phyloP scores from a whole-genome alignment of 2,888 invertebrate genomes.

The Aphrophora alni region DNA sequence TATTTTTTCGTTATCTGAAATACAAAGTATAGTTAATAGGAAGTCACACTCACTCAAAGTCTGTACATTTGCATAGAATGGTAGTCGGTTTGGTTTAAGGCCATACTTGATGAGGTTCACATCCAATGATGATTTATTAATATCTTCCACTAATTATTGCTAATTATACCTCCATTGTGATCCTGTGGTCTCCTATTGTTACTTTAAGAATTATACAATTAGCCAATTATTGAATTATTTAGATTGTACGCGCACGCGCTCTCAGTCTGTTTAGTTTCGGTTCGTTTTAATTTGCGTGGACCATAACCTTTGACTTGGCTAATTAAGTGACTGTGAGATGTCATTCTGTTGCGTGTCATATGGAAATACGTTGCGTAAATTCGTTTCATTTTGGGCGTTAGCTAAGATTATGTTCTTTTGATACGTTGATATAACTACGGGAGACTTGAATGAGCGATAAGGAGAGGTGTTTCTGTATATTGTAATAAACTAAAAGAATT shows the following conservation, averaged over 20 bases:
- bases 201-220: neutral
- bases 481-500: too few species aligned
- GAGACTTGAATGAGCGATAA: too few species aligned
- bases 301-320: neutral
- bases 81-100: neutral
- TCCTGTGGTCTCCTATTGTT: neutral
- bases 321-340: neutral
- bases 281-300: neutral
- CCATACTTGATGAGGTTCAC: neutral
- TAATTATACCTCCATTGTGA: neutral
- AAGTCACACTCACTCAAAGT: too few species aligned
- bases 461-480: too few species aligned
- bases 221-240: constrained; percentile 6
- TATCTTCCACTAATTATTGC: neutral
- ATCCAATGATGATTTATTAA: constrained; percentile 9
- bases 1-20: too few species aligned
- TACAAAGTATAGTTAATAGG: too few species aligned
- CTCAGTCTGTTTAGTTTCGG: neutral
- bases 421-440: too few species aligned
- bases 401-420: too few species aligned
- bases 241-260: neutral
- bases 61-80: neutral
- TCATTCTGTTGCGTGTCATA: too few species aligned
- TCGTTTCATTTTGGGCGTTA: too few species aligned
- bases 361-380: too few species aligned